phyloP scores from a whole-genome alignment of 2,888 invertebrate species.

The Rosalia funebris region DNA sequence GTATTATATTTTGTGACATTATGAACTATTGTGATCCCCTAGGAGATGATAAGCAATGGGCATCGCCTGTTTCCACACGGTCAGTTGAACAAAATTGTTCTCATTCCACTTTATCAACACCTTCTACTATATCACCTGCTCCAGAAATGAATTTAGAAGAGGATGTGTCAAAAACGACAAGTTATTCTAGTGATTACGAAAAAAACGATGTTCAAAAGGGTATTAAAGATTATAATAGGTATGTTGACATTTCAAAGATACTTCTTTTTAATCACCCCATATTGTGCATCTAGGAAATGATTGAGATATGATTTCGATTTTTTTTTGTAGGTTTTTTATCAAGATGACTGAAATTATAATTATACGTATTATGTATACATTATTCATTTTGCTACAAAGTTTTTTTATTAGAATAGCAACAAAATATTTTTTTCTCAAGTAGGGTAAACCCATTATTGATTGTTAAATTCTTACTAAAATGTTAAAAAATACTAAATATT shows the following conservation, averaged over 20 bases:
- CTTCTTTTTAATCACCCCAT: no score
- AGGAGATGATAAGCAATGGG: conserved; percentile 61
- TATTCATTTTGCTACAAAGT: conserved; percentile 23
- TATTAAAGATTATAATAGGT: conserved; percentile 42
- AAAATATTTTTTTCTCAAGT: conserved; percentile 16
- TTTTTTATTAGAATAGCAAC: conserved; percentile 27
- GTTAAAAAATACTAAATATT: conserved; percentile 9
- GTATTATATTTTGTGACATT: no score
- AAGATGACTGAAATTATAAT: conserved; percentile 28
- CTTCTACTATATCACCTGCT: conserved; percentile 71
- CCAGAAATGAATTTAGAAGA: conserved; percentile 57
- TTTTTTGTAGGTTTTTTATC: conserved; percentile 26
- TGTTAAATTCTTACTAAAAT: conserved; percentile 8
- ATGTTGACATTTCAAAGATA: conserved; percentile 8
- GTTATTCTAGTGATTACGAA: conserved; percentile 51
- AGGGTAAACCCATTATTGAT: conserved; percentile 16
- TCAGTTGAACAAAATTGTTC: conserved; percentile 56
- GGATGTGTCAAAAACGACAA: conserved; percentile 50
- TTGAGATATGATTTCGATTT: background rate
- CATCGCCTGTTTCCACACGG: conserved; percentile 52
- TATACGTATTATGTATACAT: conserved; percentile 24
- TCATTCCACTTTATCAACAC: conserved; percentile 65
- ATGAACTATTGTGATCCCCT: background rate
- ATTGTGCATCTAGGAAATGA: no score
- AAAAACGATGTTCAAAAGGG: conserved; percentile 52